phyloP scores from a whole-genome alignment of 2,113 vertebrate species.

The Aplodontia rufa region DNA sequence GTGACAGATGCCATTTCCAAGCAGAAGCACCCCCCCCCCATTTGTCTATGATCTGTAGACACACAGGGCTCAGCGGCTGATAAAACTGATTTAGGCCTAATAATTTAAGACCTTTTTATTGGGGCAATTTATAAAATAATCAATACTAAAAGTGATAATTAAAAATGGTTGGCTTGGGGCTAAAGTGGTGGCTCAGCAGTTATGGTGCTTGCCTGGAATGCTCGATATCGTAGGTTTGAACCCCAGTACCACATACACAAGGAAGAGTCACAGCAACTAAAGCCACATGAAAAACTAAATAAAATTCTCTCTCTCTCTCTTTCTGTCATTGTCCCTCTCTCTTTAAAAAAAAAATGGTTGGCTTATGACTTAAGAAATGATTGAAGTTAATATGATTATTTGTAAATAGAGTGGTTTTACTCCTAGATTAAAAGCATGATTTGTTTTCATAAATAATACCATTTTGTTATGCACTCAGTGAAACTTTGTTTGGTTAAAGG shows the following conservation, averaged over 20 bases:
- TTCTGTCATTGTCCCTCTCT: too few relatives aligned
- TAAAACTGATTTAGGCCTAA: neutral
- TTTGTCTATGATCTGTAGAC: neutral
- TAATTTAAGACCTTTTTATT: neutral
- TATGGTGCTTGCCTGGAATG: too few relatives aligned
- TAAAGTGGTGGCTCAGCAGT: too few relatives aligned
- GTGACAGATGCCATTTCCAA: neutral
- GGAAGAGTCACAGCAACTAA: too few relatives aligned
- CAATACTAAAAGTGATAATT: neutral
- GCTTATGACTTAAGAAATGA: neutral
- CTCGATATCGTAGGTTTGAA: too few relatives aligned
- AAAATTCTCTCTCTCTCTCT: too few relatives aligned
- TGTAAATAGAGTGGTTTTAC: conserved; percentile 24
- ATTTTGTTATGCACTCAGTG: neutral
- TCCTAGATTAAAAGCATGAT: neutral
- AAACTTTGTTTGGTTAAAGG: conserved; percentile 5
- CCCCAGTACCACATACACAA: too few relatives aligned
- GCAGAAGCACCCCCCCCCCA: neutral
- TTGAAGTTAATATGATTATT: neutral
- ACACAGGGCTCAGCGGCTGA: neutral
- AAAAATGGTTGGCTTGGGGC: neutral
- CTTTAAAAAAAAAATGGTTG: neutral
- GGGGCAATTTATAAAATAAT: neutral
- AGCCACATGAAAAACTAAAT: too few relatives aligned
- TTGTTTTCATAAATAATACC: conserved; percentile 43